Conservation (phyloP, 1,140 invertebrate species). For the Wasmannia auropunctata region DNA sequence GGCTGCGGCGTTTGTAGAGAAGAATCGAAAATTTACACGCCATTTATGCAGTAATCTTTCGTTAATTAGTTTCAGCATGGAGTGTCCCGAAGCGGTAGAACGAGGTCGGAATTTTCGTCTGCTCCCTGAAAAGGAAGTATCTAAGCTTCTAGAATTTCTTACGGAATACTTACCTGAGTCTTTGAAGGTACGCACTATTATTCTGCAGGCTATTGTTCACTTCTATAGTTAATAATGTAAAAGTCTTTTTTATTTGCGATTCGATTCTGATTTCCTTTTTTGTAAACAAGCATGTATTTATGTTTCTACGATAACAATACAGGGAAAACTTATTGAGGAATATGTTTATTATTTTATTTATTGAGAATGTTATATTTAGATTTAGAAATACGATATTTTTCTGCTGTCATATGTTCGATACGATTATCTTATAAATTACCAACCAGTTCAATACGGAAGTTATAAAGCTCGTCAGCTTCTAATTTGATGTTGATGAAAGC, state of each 20-base stretch:
- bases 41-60: conserved; percentile 57
- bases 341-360: background rate
- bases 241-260: background rate
- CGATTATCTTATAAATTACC: background rate
- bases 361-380: background rate
- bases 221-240: background rate
- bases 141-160: conserved; percentile 91
- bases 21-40: background rate
- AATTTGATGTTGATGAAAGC: conserved; percentile 33
- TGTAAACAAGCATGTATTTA: background rate
- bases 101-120: conserved; percentile 93
- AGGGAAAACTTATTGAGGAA: background rate
- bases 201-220: background rate
- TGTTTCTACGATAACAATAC: background rate
- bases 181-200: conserved; percentile 88
- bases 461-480: conserved; percentile 7
- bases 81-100: conserved; percentile 80
- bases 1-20: background rate
- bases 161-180: conserved; percentile 92
- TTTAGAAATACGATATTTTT: background rate
- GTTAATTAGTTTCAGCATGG: conserved; percentile 81
- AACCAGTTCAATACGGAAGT: background rate
- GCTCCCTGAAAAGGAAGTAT: conserved; percentile 92
- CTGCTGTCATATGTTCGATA: background rate
- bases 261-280: background rate